These are phyloP conservation scores for Xiphydria camelus DNA, from an alignment of 2,888 invertebrate species.

Conservation along the genomic window DNA sequence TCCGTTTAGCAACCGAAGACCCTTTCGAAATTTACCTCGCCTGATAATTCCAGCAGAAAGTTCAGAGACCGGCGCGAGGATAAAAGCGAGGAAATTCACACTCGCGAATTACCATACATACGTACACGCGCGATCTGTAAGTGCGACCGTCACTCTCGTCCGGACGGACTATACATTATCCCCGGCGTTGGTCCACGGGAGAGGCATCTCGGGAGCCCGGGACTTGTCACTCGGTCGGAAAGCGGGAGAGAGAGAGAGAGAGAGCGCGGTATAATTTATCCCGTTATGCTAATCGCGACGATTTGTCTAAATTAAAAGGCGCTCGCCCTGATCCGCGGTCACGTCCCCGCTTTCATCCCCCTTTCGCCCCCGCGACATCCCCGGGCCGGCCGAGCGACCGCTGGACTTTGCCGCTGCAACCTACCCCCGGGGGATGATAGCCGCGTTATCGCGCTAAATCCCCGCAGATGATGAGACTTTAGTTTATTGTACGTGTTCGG, in stretches of 20 bases:
- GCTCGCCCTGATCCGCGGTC: constrained; percentile 36
- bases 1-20: no score
- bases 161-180: constrained; percentile 1
- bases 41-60: no score
- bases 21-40: no score
- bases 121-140: no score
- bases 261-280: constrained; percentile 58
- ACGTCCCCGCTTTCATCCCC: constrained; percentile 32
- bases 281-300: constrained; percentile 58
- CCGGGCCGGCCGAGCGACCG: background rate
- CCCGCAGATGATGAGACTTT: constrained; percentile 58
- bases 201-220: no score
- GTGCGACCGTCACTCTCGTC: no score
- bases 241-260: constrained; percentile 14
- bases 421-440: constrained; percentile 36
- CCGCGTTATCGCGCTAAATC: constrained; percentile 55
- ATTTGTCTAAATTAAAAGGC: constrained; percentile 57
- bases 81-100: no score
- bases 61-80: no score
- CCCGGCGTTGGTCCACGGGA: background rate
- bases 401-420: constrained; percentile 6
- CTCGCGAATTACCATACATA: no score
- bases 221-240: constrained; percentile 1
- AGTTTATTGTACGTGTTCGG: constrained; percentile 54
- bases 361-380: constrained; percentile 8